Evolutionary conservation across 2,888 invertebrate species (phyloP).

Genomic region (Dromius quadrimaculatus): DNA sequence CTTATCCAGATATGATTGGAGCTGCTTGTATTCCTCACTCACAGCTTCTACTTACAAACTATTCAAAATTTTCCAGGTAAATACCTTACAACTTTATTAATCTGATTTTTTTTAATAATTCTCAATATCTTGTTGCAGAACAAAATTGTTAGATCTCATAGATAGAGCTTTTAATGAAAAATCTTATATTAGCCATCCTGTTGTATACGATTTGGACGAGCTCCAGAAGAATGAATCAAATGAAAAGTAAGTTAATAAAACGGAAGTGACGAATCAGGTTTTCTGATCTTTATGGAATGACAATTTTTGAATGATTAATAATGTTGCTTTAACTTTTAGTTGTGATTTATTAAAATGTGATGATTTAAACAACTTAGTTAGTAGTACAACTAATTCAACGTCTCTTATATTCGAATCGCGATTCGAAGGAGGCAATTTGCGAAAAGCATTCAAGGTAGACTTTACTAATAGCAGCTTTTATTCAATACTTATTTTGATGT

Average conservation of each 20-base stretch:
- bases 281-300: too few relatives aligned
- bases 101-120: constrained; percentile 9
- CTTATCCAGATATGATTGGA: constrained; percentile 80
- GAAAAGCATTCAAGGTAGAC: constrained; percentile 82
- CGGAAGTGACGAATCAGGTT: neutral
- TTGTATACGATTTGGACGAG: constrained; percentile 79
- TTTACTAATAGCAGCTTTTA: constrained; percentile 12
- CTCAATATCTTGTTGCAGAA: constrained; percentile 62
- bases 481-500: constrained; percentile 21
- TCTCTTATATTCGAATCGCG: constrained; percentile 82
- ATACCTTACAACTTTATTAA: constrained; percentile 35
- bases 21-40: constrained; percentile 69
- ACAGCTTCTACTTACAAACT: constrained; percentile 73
- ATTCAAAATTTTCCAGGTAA: constrained; percentile 68
- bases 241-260: constrained; percentile 42
- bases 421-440: constrained; percentile 88
- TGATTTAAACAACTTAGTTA: constrained; percentile 69
- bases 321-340: constrained; percentile 56
- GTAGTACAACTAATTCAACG: constrained; percentile 63
- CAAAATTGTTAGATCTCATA: constrained; percentile 75
- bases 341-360: constrained; percentile 68
- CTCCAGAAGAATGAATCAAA: constrained; percentile 58
- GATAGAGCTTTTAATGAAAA: constrained; percentile 76
- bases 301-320: neutral
- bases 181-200: constrained; percentile 70